These are phyloP conservation scores for Brachionus paranguensis DNA, from an alignment of 1,140 invertebrate genomes.

Conservation along the genomic window DNA sequence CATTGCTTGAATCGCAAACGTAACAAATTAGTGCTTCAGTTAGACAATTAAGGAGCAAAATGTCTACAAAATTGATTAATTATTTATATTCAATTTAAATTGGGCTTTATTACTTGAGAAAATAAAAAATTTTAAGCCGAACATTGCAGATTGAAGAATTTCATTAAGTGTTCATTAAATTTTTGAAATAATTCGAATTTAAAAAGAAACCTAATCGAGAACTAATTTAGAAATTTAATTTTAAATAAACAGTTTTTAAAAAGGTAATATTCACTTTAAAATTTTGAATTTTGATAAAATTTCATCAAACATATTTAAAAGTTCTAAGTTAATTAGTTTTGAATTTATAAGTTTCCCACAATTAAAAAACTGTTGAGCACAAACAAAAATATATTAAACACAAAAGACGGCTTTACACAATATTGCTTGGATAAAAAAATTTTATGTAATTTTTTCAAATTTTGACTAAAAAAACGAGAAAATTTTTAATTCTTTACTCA, in stretches of 20 bases:
- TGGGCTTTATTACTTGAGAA: neutral
- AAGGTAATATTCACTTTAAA: neutral
- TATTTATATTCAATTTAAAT: neutral
- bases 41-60: neutral
- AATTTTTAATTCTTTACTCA: no score
- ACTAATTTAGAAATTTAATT: neutral
- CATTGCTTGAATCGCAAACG: neutral
- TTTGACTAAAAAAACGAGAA: no score
- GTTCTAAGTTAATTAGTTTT: neutral
- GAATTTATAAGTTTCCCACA: neutral
- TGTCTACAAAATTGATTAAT: neutral
- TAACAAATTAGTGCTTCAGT: neutral
- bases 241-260: neutral
- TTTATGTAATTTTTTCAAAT: no score
- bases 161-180: neutral
- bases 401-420: no score
- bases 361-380: neutral
- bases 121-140: neutral
- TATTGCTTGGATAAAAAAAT: no score
- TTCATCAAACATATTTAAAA: neutral
- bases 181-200: neutral
- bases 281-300: no score
- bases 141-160: neutral
- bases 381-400: no score
- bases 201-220: neutral